Conservation (phyloP, 2,888 invertebrate species). For the Meghimatium bilineatum region DNA sequence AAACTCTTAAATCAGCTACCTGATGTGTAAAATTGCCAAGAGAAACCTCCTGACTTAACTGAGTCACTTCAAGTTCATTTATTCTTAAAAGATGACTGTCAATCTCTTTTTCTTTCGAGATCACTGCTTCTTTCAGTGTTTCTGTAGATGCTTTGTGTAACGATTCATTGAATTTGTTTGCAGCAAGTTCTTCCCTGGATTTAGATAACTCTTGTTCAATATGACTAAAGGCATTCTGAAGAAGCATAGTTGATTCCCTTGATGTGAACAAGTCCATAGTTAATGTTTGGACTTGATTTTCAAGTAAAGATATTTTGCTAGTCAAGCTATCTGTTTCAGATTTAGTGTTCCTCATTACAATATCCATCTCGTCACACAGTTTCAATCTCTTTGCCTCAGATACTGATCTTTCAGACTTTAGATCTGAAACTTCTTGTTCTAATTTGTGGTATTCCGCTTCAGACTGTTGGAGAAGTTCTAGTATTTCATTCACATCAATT, state of each 20-base stretch:
- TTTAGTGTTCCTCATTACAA: slow-evolving; percentile 14
- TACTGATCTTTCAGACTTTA: slow-evolving; percentile 17
- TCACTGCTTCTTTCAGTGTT: slow-evolving; percentile 48
- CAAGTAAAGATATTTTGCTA: slow-evolving; percentile 5
- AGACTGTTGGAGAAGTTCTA: slow-evolving; percentile 22
- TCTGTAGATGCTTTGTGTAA: slow-evolving; percentile 22
- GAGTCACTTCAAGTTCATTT: slow-evolving; percentile 37
- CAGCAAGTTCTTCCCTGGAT: slow-evolving; percentile 42
- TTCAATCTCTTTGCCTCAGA: slow-evolving; percentile 34
- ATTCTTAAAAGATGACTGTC: slow-evolving; percentile 46
- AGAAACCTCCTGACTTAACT: slow-evolving; percentile 24
- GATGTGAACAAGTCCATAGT: slow-evolving; percentile 15
- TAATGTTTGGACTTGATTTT: slow-evolving; percentile 22
- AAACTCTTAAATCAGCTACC: slow-evolving; percentile 29
- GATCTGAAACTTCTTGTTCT: slow-evolving; percentile 25
- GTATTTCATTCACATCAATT: slow-evolving; percentile 41
- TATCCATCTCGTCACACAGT: slow-evolving; percentile 35
- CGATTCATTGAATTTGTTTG: neutral
- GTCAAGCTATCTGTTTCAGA: slow-evolving; percentile 30
- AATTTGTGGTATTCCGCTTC: slow-evolving; percentile 29
- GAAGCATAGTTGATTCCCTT: slow-evolving; percentile 8
- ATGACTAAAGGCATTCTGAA: slow-evolving; percentile 31
- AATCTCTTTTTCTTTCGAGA: slow-evolving; percentile 49
- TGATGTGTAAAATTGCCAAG: slow-evolving; percentile 3
- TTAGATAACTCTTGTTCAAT: slow-evolving; percentile 42